Evolutionary conservation across 2,113 vertebrate genomes (phyloP).

Genomic region (Cairina moschata): DNA sequence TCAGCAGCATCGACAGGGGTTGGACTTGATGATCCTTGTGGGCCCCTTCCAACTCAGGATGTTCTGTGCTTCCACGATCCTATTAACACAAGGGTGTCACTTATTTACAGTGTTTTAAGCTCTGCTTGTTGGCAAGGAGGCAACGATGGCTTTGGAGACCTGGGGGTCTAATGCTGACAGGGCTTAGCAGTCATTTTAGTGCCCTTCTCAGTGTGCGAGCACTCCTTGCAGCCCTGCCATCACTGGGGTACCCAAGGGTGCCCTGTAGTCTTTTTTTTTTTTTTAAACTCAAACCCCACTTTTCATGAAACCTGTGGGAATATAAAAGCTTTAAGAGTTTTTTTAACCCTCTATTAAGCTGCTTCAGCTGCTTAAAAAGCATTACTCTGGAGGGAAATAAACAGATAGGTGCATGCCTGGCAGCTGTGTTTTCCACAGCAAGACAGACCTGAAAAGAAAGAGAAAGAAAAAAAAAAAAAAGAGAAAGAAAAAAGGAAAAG

Average conservation of each 20-base stretch:
- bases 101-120: rapidly evolving
- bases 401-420: neutral
- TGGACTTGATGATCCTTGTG: no score
- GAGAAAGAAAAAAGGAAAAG: neutral
- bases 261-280: neutral
- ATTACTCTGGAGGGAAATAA: neutral
- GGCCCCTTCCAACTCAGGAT: no score
- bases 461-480: neutral
- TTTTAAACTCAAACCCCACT: rapidly evolving
- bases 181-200: neutral
- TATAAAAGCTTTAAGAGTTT: no score
- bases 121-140: neutral
- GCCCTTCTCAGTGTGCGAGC: neutral
- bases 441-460: neutral
- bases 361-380: neutral
- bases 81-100: neutral
- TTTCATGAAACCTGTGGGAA: neutral
- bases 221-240: neutral
- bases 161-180: rapidly evolving
- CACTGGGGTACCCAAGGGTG: rapidly evolving
- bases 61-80: no score
- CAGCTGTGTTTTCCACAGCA: rapidly evolving
- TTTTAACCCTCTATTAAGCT: neutral
- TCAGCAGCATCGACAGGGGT: no score
- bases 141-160: rapidly evolving